Evolutionary conservation across 2,888 invertebrate species (phyloP).

Genomic region (Acanthosepion pharaonis): DNA sequence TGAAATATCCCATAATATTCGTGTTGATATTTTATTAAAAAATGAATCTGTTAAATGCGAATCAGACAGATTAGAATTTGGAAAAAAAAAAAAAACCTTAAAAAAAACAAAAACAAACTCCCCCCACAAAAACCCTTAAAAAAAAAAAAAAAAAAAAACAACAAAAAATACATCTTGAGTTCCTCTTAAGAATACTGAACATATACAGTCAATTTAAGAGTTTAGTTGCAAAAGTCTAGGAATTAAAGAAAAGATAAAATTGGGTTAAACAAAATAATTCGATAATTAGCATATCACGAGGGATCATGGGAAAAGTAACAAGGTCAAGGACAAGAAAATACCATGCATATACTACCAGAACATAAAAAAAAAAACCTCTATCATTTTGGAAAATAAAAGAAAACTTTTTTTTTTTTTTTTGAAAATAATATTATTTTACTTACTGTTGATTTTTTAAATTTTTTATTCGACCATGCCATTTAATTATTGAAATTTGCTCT

Average conservation of each 20-base stretch:
- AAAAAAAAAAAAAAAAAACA: too few relatives aligned
- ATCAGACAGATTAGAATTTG: too few relatives aligned
- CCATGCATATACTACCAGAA: not conserved
- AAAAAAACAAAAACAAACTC: too few relatives aligned
- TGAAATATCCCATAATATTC: too few relatives aligned
- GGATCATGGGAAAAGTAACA: not conserved
- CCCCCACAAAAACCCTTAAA: too few relatives aligned
- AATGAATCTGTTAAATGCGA: too few relatives aligned
- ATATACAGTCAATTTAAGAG: not conserved
- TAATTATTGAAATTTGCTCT: too few relatives aligned
- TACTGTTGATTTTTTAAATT: slow-evolving; percentile 68
- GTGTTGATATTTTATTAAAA: too few relatives aligned
- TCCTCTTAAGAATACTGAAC: too few relatives aligned
- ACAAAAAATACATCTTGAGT: too few relatives aligned
- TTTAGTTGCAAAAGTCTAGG: not conserved
- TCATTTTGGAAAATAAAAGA: not conserved
- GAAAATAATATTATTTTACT: slow-evolving; percentile 51
- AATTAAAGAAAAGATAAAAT: not conserved
- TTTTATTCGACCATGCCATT: slow-evolving; percentile 79
- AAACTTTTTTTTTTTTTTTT: not conserved
- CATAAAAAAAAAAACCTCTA: not conserved
- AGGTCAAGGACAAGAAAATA: not conserved
- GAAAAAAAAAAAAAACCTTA: too few relatives aligned
- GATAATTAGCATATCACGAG: too few relatives aligned
- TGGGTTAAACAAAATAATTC: not conserved